Conservation (phyloP, 2,113 vertebrate species). For the Zosterops pallidus region DNA sequence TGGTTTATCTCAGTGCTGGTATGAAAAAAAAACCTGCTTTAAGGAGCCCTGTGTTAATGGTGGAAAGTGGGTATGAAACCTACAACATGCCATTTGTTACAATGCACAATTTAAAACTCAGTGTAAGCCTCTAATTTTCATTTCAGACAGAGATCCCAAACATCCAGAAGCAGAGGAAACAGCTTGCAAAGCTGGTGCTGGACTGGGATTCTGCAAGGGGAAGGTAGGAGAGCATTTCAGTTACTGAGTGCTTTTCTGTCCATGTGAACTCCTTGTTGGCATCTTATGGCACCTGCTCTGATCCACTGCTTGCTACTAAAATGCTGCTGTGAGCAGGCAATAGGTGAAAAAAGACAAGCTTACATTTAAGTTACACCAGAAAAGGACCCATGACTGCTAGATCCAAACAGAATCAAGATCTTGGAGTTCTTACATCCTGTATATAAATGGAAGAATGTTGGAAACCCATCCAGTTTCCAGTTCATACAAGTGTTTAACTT, state of each 20-base stretch:
- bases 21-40: neutral
- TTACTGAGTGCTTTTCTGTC: neutral
- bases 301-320: neutral
- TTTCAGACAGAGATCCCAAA: conserved; percentile 93
- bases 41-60: neutral
- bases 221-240: conserved; percentile 73
- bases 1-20: neutral
- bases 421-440: neutral
- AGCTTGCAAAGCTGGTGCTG: conserved; percentile 91
- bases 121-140: neutral
- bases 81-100: neutral
- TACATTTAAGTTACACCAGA: rapidly evolving
- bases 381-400: neutral
- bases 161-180: conserved; percentile 97
- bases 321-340: neutral
- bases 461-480: neutral
- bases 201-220: conserved; percentile 97
- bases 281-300: neutral
- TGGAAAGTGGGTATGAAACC: neutral
- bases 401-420: neutral
- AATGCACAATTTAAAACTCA: neutral
- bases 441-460: neutral
- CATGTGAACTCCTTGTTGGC: neutral
- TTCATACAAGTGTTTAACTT: neutral
- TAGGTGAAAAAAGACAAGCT: neutral